A percentile compares a stretch with the other conserved stretches of the same genome.
Conservation (phyloP, 2,113 vertebrate genomes). For the Mormoops blainvillei region DNA sequence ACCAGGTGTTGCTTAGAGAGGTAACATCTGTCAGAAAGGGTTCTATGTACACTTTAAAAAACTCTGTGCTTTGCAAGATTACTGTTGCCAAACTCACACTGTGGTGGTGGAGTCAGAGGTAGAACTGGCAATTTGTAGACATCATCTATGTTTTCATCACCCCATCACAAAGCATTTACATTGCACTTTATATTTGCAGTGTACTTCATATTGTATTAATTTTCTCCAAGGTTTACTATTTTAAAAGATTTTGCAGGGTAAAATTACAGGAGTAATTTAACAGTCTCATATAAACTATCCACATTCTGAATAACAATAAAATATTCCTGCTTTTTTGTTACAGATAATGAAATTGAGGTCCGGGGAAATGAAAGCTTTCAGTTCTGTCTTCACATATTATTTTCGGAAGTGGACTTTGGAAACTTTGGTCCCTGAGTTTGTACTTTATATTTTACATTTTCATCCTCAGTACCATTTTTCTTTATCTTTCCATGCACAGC, state of each 20-base stretch:
- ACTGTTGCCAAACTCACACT: not conserved
- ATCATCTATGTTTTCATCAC: not conserved
- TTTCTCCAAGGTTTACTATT: not conserved
- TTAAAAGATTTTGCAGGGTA: not conserved
- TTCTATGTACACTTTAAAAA: not conserved
- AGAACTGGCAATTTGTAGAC: not conserved
- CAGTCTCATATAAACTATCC: not conserved
- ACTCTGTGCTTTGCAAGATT: not conserved
- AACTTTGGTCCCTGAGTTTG: not conserved
- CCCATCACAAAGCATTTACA: not conserved
- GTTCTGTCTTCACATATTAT: too few relatives aligned
- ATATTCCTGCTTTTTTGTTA: not conserved
- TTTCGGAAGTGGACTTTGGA: not conserved
- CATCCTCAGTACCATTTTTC: not conserved
- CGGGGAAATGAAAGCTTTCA: not conserved
- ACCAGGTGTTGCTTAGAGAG: not conserved
- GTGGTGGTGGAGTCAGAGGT: not conserved
- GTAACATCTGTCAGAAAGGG: slow-evolving; percentile 1
- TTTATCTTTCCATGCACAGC: not conserved
- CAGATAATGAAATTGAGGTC: not conserved
- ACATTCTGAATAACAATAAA: not conserved
- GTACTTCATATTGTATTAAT: not conserved
- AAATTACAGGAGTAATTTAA: not conserved
- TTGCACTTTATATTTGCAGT: not conserved
- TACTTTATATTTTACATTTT: not conserved